phyloP scores from a whole-genome alignment of 2,888 invertebrate genomes.

The Mesochorus sp. region DNA sequence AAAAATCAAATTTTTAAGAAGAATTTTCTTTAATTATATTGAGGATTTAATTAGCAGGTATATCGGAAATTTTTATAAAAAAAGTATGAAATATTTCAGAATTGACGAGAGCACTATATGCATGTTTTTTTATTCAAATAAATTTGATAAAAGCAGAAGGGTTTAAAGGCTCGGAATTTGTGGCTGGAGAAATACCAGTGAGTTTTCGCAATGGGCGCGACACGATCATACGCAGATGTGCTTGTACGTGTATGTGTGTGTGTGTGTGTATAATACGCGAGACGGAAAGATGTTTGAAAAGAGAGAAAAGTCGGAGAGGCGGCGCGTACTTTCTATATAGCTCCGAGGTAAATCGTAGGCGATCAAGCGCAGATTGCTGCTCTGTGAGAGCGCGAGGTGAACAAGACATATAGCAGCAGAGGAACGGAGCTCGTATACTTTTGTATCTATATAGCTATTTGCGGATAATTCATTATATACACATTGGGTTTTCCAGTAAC shows the following conservation, averaged over 20 bases:
- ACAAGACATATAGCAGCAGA: conserved; percentile 38
- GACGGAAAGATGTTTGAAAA: background rate
- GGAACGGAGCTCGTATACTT: conserved; percentile 36
- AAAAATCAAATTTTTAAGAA: too few species aligned
- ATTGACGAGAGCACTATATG: background rate
- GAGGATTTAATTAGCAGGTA: too few species aligned
- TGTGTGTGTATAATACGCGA: background rate
- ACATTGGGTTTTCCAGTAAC: too few species aligned
- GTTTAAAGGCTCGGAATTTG: conserved; percentile 2
- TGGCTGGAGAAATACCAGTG: conserved; percentile 40
- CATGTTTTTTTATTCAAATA: too few species aligned
- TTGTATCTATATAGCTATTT: background rate
- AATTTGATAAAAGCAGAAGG: too few species aligned
- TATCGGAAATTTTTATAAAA: too few species aligned
- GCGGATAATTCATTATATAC: background rate
- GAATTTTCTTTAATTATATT: too few species aligned
- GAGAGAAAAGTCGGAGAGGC: conserved; percentile 39
- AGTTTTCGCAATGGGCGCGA: conserved; percentile 37
- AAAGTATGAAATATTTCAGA: background rate
- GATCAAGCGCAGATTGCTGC: conserved; percentile 49
- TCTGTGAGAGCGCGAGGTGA: conserved; percentile 32
- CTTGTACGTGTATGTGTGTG: background rate
- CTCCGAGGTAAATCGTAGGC: conserved; percentile 61
- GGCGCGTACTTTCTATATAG: conserved; percentile 56
- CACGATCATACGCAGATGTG: background rate